Base-by-base conservation (phyloP, 2,113 vertebrate species). In the Hippoglossus stenolepis region DNA sequence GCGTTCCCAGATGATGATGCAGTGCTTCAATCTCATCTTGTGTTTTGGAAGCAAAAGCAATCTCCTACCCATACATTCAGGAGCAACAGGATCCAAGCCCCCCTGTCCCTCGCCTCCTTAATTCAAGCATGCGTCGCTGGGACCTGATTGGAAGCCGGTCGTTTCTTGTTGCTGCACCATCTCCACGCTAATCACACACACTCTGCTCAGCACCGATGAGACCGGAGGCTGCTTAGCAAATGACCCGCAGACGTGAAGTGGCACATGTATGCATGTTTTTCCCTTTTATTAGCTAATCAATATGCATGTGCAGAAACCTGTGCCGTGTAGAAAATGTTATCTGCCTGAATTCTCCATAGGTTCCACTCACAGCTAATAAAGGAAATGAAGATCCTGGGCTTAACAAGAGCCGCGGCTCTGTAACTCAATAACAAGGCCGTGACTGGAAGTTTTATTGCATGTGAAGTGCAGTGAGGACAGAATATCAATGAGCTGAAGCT, bases 351-450 rank as follows among this genome's bases (percentile, higher is more conserved):
- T 67, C 68, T 72, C 80, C 53, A 21, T 38, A 51, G 73, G 72
- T 61, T 74, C 35, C 64, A 84, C 72, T 84, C 75, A 72, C 31
- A 61, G 82, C 63, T 76, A 87, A 85, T 85, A n/a, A 83, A 85
- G 65, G 28, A 65, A 71, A 77, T 76, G 70, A 81, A 85, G 69
- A 85, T 45, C 85, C 75, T 1, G 63, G 5, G 72, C 73, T 60
- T 17, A 62, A 57, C 51, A 6, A 35, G 74, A 9, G 35, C 28
- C 0, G 26, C 31, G 17, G 0, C 58, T 28, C 67, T 70, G 49
- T 81, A 78, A 82, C 58, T 67, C 43, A 85, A 75, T 75, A 67
- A 71, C 54, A 21, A 13, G 4, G 49, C 54, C 0, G 38, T 21
- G 67, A 68, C 47, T 58, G 24, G 28, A 40, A 35, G 23, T 28